Evolutionary conservation across 2,113 vertebrate species (phyloP).

Genomic region (Micronycteris hirsuta): DNA sequence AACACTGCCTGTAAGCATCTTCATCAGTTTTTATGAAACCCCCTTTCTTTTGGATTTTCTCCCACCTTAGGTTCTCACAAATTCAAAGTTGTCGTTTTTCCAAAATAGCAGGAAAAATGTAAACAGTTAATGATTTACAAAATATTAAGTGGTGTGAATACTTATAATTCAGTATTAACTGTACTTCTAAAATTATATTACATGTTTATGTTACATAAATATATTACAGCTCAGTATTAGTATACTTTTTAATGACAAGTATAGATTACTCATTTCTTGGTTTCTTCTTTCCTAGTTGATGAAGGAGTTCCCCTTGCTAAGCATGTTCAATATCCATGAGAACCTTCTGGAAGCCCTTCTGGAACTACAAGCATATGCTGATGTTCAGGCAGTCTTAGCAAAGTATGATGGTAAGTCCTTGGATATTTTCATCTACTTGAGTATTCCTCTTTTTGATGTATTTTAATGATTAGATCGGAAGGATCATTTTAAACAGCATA

Average conservation of each 20-base stretch:
- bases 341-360: conserved; percentile 96
- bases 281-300: conserved; percentile 91
- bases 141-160: not conserved
- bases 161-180: conserved; percentile 25
- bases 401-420: conserved; percentile 95
- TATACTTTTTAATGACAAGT: not conserved
- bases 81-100: conserved; percentile 8
- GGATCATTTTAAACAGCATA: not conserved
- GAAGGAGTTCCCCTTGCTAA: conserved; percentile 99
- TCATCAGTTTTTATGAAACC: conserved; percentile 13
- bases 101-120: not conserved
- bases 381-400: conserved; percentile 97
- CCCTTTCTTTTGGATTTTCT: not conserved
- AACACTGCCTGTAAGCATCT: not conserved
- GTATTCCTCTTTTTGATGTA: not conserved
- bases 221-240: not conserved
- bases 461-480: not conserved
- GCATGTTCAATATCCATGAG: conserved; percentile 99
- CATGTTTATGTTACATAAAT: not conserved
- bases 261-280: conserved; percentile 42
- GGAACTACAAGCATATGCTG: conserved; percentile 97
- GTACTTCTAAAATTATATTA: conserved; percentile 1
- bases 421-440: not conserved
- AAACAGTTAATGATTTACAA: conserved; percentile 21
- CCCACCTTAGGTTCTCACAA: not conserved